Base-by-base conservation (phyloP, 1,140 invertebrate species). In the Anastrepha obliqua region DNA sequence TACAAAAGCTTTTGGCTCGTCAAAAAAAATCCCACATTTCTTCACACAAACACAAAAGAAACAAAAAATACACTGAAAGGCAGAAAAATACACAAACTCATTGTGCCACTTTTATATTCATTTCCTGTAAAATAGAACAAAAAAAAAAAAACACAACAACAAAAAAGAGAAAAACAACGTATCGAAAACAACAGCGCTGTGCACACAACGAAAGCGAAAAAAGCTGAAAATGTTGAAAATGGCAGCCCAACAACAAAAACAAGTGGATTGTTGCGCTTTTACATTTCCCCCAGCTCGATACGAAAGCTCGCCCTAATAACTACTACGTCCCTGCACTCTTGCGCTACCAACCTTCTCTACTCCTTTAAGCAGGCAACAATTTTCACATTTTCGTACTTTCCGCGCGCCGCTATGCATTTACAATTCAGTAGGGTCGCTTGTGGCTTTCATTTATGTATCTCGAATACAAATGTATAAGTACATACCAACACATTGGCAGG, bases 41-140 rank as follows among this genome's bases (percentile, higher is more conserved):
- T 78, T 78, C 44, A 20, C 15, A n/a, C 65, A 44, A 44, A 44
- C 44, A 78, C 70, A 78, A 78, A 47, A 11, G 44, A 78, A 2
- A 0, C 47, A 78, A 51, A 78, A 78, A 78, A 51, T 47, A 78
- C 7, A 51, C 11, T 70, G 44, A 51, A 55, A 81, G 47, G 44
- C 5, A n/a, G n/a, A 42, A 81, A 81, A 81, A 81, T 20, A 81
- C 74, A 81, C 47, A 81, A 81, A 81, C 74, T 81, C 74, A 81
- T 81, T 81, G 74, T 81, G 74, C 47, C 74, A 55, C n/a, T 81
- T 81, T 81, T 81, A 55, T 55, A 51, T 81, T 81, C 74, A 81
- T 81, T 81, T 81, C 47, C 74, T 55, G 47, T n/a, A 81, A 81
- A 81, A 42, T 81, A 81, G 74, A 81, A 42, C 8, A 81, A 81